Evolutionary conservation across 2,113 vertebrate genomes (phyloP), one percentile per base, ranked within the genome.

Genomic region (Odobenus rosmarus): DNA sequence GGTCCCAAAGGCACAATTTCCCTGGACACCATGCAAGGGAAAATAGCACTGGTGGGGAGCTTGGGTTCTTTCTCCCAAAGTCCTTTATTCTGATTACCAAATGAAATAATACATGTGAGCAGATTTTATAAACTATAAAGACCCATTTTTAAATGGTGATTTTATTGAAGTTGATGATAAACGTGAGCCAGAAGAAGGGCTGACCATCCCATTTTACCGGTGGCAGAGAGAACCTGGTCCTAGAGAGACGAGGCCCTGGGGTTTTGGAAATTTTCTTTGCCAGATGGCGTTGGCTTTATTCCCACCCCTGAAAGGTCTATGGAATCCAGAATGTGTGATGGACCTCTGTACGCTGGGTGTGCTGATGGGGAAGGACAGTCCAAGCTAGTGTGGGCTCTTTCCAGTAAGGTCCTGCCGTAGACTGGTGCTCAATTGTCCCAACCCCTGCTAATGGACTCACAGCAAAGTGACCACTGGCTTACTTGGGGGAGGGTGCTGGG

Each of bases 291-390:
- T 26, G 79, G 69, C 80, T 18, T 71, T 74, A 7, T 80, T 31
- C 77, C 33, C 61, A 64, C n/a, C 39, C 51, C 21, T 42, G n/a
- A 55, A 16, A 72, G 46, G 4, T 57, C n/a, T 19, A 5, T 49
- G 74, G 26, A 76, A 76, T 76, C 42, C 26, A 16, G 42, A 31
- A 76, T 7, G 15, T 79, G 46, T 69, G 69, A 79, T 26, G n/a
- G 18, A 21, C 28, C 53, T 14, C 2, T 11, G 1, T 36, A 24
- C 3, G 1, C 23, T 7, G 9, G 46, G 13, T 1, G 0, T 13
- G 62, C 26, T 28, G 26, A 36, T 28, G 55, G 62, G 21, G 28
- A 62, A 57, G 4, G 83, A 28, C n/a, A 26, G 31, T 80, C 19
- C 18, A 23, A 51, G 71, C 31, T 36, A 62, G 53, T 14, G 4